Conservation (phyloP, 2,113 vertebrate species). For the Apodemus speciosus region DNA sequence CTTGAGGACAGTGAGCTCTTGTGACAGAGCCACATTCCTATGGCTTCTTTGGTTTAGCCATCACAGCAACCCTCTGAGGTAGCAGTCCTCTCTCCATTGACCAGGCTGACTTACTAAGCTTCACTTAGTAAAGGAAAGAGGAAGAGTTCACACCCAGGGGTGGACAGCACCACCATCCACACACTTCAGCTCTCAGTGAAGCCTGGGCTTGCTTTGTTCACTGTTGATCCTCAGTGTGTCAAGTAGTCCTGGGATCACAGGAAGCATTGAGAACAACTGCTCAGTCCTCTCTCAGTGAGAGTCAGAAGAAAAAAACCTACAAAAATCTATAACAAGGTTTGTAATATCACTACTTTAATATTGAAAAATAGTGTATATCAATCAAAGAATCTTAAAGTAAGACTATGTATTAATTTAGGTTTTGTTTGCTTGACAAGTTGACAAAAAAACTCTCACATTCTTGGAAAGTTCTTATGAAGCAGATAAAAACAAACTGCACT, state of each 20-base stretch:
- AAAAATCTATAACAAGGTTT: conserved; percentile 11
- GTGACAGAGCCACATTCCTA: background rate
- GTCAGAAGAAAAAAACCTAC: background rate
- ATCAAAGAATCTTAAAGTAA: conserved; percentile 54
- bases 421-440: conserved; percentile 43
- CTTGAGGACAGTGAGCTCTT: conserved; percentile 2
- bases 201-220: background rate
- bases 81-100: background rate
- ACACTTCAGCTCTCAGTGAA: background rate
- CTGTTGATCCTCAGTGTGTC: background rate
- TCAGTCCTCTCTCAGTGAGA: background rate
- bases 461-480: conserved; percentile 33
- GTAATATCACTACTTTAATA: background rate
- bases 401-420: conserved; percentile 24
- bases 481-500: background rate
- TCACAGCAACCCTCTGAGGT: background rate
- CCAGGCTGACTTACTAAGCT: background rate
- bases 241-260: background rate
- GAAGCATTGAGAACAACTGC: background rate
- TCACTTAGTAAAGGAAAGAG: background rate
- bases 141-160: background rate
- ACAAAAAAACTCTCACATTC: conserved; percentile 43
- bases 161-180: background rate
- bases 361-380: background rate
- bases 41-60: conserved; percentile 5